Percentiles rank a stretch among this genome's conserved stretches.
These are phyloP conservation scores for Pissodes strobi DNA, from an alignment of 1,140 invertebrate genomes.

Conservation along the genomic window DNA sequence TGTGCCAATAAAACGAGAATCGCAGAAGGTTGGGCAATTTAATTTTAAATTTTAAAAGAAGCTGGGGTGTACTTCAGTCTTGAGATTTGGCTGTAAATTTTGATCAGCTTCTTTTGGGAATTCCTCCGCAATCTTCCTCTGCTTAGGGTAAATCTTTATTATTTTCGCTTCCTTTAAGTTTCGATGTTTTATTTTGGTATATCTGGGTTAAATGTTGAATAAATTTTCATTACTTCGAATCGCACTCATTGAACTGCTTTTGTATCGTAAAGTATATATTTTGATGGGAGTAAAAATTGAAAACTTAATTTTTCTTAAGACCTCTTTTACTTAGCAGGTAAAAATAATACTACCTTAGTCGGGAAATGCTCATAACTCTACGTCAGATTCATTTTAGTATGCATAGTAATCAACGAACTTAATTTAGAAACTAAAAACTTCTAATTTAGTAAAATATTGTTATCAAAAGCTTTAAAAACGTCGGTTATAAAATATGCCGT, in stretches of 20 bases:
- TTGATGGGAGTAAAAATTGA: background rate
- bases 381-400: too few relatives aligned
- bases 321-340: too few relatives aligned
- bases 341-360: too few relatives aligned
- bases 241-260: background rate
- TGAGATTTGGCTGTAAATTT: slow-evolving; percentile 20
- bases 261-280: background rate
- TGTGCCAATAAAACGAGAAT: too few relatives aligned
- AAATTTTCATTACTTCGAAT: slow-evolving; percentile 18
- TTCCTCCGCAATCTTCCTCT: slow-evolving; percentile 9
- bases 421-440: too few relatives aligned
- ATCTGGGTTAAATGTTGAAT: slow-evolving; percentile 14
- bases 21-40: too few relatives aligned
- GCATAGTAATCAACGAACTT: too few relatives aligned
- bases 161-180: slow-evolving; percentile 11
- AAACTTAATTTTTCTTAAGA: too few relatives aligned
- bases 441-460: too few relatives aligned
- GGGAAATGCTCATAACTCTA: too few relatives aligned
- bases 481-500: too few relatives aligned
- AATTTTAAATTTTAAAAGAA: slow-evolving; percentile 12
- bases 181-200: background rate
- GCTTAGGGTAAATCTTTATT: slow-evolving; percentile 27
- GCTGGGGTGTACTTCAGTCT: slow-evolving; percentile 7
- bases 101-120: slow-evolving; percentile 16
- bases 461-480: too few relatives aligned